Evolutionary conservation across 1,140 invertebrate species (phyloP), one percentile per base, ranked within the genome.

Genomic region (Mylabris phalerata): DNA sequence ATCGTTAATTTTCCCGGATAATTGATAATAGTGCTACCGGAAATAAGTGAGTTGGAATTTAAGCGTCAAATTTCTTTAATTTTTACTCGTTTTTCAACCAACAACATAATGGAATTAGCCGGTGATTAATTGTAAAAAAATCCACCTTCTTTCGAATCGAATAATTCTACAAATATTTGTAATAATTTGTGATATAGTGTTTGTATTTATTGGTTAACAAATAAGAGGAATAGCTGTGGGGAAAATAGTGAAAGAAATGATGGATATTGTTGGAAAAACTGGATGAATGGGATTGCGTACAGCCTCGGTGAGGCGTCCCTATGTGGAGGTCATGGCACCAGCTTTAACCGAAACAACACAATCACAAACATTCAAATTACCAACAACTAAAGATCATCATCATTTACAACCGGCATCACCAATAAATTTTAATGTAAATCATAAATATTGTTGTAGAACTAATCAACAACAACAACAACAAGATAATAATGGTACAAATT

Each of bases 311-410:
- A 74, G 79, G 79, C 79, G 78, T 75, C 77, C 79, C 78, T 74
- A 79, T 75, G 80, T 77, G 78, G 79, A 78, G 82, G 83, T 81
- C 77, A 86, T 86, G 84, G 84, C 84, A 76, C 84, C 84, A 76
- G 84, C 84, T 78, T 77, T 85, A 76, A 85, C 83, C 71, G 82
- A 86, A 78, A 72, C 78, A 62, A 79, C 77, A 66, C 81, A 80
- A 76, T 75, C 82, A 70, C 80, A 82, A 75, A 82, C 80, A 65
- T 79, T 79, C 71, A 73, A 69, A 59, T 64, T 74, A 70, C 75
- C 77, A 68, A 19, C 19, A 19, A 74, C 76, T 67, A 78, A 78
- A 68, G 73, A 32, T 32, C 32, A 32, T 32, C 7, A 32, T 32
- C 32, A 32, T 32, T 32, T 32, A 32, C 32, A 75, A 60, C 69